Evolutionary conservation across 2,797 vertebrate genomes (phyloP).

Genomic region (Enteromius viviparus): DNA sequence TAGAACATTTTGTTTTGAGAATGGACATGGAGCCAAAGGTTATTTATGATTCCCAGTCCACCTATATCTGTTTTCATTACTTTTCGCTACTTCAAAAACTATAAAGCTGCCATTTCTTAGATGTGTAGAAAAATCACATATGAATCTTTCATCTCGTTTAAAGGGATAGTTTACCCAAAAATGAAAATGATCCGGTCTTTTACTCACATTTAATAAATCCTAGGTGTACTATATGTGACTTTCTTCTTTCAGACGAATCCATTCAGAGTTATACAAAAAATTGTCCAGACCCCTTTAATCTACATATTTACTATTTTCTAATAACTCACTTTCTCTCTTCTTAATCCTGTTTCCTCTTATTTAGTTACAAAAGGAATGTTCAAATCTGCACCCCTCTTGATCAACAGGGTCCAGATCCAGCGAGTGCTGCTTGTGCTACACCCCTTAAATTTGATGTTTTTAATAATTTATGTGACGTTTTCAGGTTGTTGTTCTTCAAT

Average conservation of each 20-base stretch:
- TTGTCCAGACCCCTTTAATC: too few relatives aligned
- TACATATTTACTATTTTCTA: not conserved
- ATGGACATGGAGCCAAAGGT: not conserved
- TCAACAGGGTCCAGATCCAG: not conserved
- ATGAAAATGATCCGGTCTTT: too few relatives aligned
- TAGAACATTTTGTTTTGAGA: not conserved
- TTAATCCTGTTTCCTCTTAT: not conserved
- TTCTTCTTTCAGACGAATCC: too few relatives aligned
- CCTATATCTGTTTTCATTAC: constrained; percentile 3
- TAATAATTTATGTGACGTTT: not conserved
- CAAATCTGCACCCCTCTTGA: not conserved
- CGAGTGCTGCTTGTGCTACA: not conserved
- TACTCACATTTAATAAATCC: too few relatives aligned
- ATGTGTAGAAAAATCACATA: not conserved
- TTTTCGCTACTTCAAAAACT: not conserved
- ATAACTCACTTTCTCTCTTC: not conserved
- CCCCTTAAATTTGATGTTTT: not conserved
- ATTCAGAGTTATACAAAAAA: too few relatives aligned
- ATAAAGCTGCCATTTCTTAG: not conserved
- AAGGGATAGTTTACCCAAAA: too few relatives aligned
- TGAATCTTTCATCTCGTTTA: not conserved
- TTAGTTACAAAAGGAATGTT: not conserved
- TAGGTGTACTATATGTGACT: too few relatives aligned
- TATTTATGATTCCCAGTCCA: not conserved
- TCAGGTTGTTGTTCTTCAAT: not conserved